Base-by-base conservation (phyloP, 2,888 invertebrate genomes). In the Philereme vetulata region DNA sequence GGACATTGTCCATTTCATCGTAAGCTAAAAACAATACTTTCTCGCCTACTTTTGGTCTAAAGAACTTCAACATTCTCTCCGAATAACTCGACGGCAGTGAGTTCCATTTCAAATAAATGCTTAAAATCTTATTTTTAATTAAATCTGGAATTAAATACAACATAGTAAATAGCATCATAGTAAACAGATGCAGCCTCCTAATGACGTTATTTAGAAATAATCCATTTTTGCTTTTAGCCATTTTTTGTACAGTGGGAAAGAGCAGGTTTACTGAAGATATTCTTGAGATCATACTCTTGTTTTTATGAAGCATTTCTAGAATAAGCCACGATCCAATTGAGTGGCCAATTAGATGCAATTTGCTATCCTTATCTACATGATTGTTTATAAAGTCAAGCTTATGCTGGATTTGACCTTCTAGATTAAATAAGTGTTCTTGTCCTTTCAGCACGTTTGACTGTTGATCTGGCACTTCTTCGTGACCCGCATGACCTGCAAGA, bases 321-420 rank as follows among this genome's bases (percentile, higher is more conserved):
- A 95, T 93, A 76, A 98, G 95, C 94, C 97, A 97, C 54, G 96
- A 94, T 4, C 98, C 98, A 76, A 98, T 97, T 0, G 98, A 98
- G 92, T 98, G 98, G 2, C 97, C 98, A 70, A 98, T 93, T 43
- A 98, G 86, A 82, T 97, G 95, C 44, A 98, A 82, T 78, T 93
- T 95, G n/a, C 95, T 94, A 75, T 94, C 92, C 65, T 92, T 84
- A 56, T 97, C 96, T 66, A 98, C 92, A 78, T 94, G 94, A 69
- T 94, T 93, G 70, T 94, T 91, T 58, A 98, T 95, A 77, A 98
- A 96, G 58, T 94, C 93, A 49, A 96, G 91, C 90, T 97, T 98
- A 82, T 97, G 97, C 57, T 94, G 80, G 53, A 96, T 83, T 93
- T 98, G 98, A 36, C 96, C 97, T 63, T 95, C 86, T 51, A 98